Percentiles rank a stretch among this genome's conserved stretches.
These are phyloP conservation scores for Neoniphon sammara DNA, from an alignment of 2,797 vertebrate species.

Conservation along the genomic window DNA sequence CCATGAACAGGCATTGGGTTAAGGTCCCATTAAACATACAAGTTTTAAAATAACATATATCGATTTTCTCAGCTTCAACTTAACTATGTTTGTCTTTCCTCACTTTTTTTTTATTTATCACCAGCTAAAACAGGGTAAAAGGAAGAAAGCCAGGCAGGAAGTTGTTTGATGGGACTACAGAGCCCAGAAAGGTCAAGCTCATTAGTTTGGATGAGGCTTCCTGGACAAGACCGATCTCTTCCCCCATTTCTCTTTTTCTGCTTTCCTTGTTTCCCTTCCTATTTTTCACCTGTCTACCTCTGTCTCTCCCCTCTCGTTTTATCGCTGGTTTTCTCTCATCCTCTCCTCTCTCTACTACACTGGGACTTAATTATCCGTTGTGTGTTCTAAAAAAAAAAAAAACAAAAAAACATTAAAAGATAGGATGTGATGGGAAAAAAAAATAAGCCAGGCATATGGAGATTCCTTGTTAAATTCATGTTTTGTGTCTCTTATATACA, in stretches of 20 bases:
- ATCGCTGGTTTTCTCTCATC: not conserved
- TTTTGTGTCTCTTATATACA: too few species aligned
- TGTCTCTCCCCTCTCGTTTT: not conserved
- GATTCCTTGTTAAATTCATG: too few species aligned
- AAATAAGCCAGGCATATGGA: too few species aligned
- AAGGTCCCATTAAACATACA: not conserved
- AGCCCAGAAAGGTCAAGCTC: constrained; percentile 2
- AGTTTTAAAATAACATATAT: not conserved
- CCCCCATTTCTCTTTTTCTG: not conserved
- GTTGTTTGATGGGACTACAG: constrained; percentile 1
- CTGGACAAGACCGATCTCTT: not conserved
- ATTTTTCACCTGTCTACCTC: too few species aligned
- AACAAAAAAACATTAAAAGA: too few species aligned
- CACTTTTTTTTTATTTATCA: not conserved
- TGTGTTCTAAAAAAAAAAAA: too few species aligned
- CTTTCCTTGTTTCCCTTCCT: not conserved
- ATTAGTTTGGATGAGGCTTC: constrained; percentile 12
- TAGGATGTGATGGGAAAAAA: too few species aligned
- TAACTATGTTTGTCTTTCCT: not conserved
- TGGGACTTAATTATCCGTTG: not conserved
- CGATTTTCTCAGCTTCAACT: not conserved
- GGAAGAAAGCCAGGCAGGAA: constrained; percentile 1
- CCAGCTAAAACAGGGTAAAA: not conserved
- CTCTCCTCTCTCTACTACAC: not conserved
- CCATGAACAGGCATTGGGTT: not conserved